Percentiles rank a stretch among this genome's conserved stretches.
phyloP scores from a whole-genome alignment of 2,888 invertebrate species.

The Ophion costatus region DNA sequence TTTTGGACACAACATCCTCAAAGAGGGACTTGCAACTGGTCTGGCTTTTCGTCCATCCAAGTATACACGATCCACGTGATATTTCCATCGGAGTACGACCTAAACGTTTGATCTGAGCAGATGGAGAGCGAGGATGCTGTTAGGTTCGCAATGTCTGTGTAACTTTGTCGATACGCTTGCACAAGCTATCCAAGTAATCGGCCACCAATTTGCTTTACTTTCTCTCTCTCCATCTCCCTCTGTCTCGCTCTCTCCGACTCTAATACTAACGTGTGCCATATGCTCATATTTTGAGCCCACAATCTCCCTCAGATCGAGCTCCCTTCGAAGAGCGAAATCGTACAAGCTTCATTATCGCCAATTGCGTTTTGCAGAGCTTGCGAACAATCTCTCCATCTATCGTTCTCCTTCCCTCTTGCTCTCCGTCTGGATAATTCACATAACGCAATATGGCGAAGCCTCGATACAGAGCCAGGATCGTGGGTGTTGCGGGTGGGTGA shows the following conservation, averaged over 20 bases:
- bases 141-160: slow-evolving; percentile 39
- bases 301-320: slow-evolving; percentile 27
- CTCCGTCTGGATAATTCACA: slow-evolving; percentile 24
- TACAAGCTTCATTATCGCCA: slow-evolving; percentile 69
- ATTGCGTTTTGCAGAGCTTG: slow-evolving; percentile 67
- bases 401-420: not conserved
- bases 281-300: slow-evolving; percentile 29
- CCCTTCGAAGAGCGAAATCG: slow-evolving; percentile 59
- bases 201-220: slow-evolving; percentile 34
- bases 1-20: no score
- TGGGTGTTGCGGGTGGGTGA: slow-evolving; percentile 66
- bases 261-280: slow-evolving; percentile 27
- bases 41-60: not conserved
- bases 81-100: slow-evolving; percentile 29
- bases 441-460: slow-evolving; percentile 33
- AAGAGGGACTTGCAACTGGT: not conserved
- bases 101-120: slow-evolving; percentile 53
- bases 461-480: slow-evolving; percentile 40
- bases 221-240: slow-evolving; percentile 1
- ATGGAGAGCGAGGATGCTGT: slow-evolving; percentile 20
- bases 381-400: slow-evolving; percentile 55
- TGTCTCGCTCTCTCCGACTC: not conserved
- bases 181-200: slow-evolving; percentile 52
- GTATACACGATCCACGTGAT: not conserved
- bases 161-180: slow-evolving; percentile 37